Base-by-base conservation (phyloP, 2,888 invertebrate genomes). In the Busseola fusca region DNA sequence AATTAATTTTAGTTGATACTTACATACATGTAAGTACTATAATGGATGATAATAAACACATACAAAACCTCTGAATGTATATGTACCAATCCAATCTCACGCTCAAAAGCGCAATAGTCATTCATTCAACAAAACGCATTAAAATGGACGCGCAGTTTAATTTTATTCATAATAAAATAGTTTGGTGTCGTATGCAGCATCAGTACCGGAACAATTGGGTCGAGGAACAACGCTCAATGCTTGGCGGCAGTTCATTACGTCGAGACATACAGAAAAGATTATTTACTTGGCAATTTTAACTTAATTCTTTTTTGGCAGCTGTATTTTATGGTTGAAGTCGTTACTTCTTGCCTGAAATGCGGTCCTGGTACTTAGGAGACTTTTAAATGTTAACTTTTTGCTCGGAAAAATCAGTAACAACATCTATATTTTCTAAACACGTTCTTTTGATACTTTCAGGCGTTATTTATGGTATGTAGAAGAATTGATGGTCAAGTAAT, bases 211-310 rank as follows among this genome's bases (percentile, higher is more conserved):
- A 80, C 54, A 60, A 54, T 52, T 25, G 64, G 54, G 52, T 66
- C 68, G 69, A 25, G 45, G 57, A 50, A 64, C 69, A 59, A 66
- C 58, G 59, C 66, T 64, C 83, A 56, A 70, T 74, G 69, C 69
- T 74, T 82, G 81, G 74, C 72, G 67, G 68, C 63, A 40, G 70
- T 70, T 80, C 83, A 80, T 83, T 83, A 84, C 69, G 69, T 42
- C 70, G 57, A 79, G 73, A 69, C 76, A 82, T 82, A 70, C 48
- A 72, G 65, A 74, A 74, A 59, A 69, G 27, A 69, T 76, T 70
- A 72, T 63, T 64, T 70, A 37, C 69, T 82, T 59, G 57, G 30
- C 70, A 65, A 60, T 74, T 72, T 54, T 42, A 60, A 59, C 34
- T 65, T 54, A 42, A 34, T 76, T 57, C 25, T 58, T 62, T 63